Percentiles rank a stretch among this genome's conserved stretches.
These are phyloP conservation scores for Saccopteryx leptura DNA, from an alignment of 2,113 vertebrate species.

Conservation along the genomic window DNA sequence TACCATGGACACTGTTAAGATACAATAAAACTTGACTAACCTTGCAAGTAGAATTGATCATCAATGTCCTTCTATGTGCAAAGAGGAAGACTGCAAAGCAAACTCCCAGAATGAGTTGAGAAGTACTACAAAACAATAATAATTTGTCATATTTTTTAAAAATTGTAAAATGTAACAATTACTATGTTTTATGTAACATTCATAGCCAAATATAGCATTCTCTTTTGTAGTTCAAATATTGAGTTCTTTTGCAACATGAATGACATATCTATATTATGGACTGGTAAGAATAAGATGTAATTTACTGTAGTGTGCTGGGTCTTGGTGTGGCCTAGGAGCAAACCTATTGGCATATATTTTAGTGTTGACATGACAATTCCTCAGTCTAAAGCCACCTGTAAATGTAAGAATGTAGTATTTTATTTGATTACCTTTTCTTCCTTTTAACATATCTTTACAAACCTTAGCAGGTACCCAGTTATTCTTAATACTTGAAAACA, in stretches of 20 bases:
- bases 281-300: background rate
- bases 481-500: constrained; percentile 6
- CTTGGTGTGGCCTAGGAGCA: background rate
- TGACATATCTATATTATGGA: background rate
- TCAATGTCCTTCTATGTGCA: background rate
- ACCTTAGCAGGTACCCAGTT: constrained; percentile 12
- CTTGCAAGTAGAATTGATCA: background rate
- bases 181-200: background rate
- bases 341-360: background rate
- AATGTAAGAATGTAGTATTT: background rate
- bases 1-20: background rate
- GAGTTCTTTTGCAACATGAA: background rate
- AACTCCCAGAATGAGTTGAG: background rate
- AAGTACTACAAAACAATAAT: background rate
- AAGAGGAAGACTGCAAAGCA: background rate
- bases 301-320: background rate
- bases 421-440: background rate
- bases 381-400: constrained; percentile 8
- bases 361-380: background rate
- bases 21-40: background rate
- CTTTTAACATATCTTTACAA: constrained; percentile 50
- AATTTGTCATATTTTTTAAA: background rate
- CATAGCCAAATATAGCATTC: background rate
- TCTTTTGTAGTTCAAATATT: background rate
- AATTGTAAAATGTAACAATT: background rate